Percentiles rank a stretch among this genome's conserved stretches.
Conservation (phyloP, 1,140 invertebrate genomes). For the Matsumurasca onukii region DNA sequence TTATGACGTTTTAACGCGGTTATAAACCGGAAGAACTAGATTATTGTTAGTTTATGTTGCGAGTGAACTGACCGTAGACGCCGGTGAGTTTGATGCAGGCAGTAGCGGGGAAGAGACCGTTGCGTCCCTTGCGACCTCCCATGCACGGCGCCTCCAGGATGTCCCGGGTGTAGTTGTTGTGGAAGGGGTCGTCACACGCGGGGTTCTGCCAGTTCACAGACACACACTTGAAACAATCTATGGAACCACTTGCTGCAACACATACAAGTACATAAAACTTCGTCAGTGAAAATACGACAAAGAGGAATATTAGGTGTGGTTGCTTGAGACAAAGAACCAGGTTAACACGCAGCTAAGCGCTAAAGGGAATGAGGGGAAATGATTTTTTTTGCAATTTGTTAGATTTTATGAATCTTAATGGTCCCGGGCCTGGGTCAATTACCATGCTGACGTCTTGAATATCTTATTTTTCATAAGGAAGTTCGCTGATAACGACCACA, state of each 20-base stretch:
- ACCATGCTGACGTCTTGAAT: too few species aligned
- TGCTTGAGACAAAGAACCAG: neutral
- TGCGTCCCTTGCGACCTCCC: slow-evolving; percentile 86
- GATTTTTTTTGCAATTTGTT: neutral
- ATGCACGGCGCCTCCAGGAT: slow-evolving; percentile 90
- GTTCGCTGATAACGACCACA: too few species aligned
- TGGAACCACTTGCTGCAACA: slow-evolving; percentile 45
- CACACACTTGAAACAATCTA: slow-evolving; percentile 96
- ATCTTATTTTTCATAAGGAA: too few species aligned
- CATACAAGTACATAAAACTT: neutral
- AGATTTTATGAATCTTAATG: neutral
- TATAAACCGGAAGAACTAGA: neutral
- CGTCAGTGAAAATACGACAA: neutral
- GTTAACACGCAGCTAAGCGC: neutral
- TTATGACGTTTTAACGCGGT: too few species aligned
- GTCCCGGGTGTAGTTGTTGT: slow-evolving; percentile 83
- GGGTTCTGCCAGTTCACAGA: slow-evolving; percentile 85
- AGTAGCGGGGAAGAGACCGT: slow-evolving; percentile 94
- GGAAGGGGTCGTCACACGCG: slow-evolving; percentile 95
- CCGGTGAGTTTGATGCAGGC: slow-evolving; percentile 95
- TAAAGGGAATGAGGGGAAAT: neutral
- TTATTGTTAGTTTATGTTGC: neutral
- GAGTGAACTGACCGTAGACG: slow-evolving; percentile 64
- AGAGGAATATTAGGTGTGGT: neutral
- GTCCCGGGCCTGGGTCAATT: too few species aligned